Base-by-base conservation (phyloP, 1,140 invertebrate species). In the Agrypnia vestita region DNA sequence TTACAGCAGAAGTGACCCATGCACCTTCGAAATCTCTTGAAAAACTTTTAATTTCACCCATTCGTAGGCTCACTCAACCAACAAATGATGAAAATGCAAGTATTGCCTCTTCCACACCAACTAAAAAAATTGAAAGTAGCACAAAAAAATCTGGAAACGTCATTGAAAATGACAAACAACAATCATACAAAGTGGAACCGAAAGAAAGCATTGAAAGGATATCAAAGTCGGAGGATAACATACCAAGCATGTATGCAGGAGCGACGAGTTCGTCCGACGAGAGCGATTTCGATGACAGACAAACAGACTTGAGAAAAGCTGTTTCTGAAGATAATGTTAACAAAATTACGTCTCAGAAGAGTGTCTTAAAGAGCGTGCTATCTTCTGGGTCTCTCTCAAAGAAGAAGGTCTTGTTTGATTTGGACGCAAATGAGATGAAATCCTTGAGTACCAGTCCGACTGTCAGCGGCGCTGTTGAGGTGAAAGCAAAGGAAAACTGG, bases 341-440 rank as follows among this genome's bases (percentile, higher is more conserved):
- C 13, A 84, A 75, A 56, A 12, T 74, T 15, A 25, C 15, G 8
- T 78, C 78, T 12, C 87, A 87, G 9, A 92, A 90, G 86, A 88
- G 92, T 71, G 91, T 92, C 35, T 81, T 93, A 12, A 93, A 92
- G 87, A 89, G 88, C 80, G 86, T 88, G 13, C 86, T 86, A 51
- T 91, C 91, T 4, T 87, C 86, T 9, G 87, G 88, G 44, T 90
- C 86, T 43, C 85, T 91, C 21, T 86, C 89, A 35, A 93, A 92
- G 69, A 93, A 93, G 80, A 92, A 91, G 86, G 91, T 93, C 1
- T 82, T 91, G 49, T 93, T 93, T 82, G 90, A 92, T 85, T 87
- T 93, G 83, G 88, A 91, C 75, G 87, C 89, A 17, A 90, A 89
- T 84, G 86, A 90, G 85, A 89, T 89, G 84, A 89, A 88, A 73